Conservation (phyloP, 2,113 vertebrate genomes). For the Himantopus leucocephalus region DNA sequence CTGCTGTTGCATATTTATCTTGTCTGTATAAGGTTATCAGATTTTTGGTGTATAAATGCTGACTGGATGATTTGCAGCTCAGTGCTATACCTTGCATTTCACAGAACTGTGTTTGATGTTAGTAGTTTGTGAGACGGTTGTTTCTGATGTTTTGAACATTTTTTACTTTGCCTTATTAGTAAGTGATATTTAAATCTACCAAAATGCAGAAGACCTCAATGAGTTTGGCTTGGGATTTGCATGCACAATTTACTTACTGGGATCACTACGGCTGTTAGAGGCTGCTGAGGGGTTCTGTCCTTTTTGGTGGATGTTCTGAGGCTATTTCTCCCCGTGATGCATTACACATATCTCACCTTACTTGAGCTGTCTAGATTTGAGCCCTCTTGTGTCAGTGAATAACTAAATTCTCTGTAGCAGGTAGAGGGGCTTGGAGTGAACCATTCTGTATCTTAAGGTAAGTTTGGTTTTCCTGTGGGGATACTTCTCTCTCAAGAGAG, state of each 20-base stretch:
- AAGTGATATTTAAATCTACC: not conserved
- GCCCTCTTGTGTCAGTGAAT: not conserved
- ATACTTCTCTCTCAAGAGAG: not conserved
- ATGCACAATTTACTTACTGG: not conserved
- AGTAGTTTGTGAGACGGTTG: not conserved
- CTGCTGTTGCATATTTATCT: rapidly evolving
- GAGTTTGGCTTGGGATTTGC: not conserved
- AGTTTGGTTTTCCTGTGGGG: not conserved
- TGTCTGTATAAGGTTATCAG: not conserved
- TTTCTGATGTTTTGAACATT: not conserved
- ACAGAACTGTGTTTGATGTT: not conserved
- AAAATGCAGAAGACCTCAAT: not conserved
- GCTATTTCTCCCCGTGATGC: not conserved
- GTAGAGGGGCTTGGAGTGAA: not conserved
- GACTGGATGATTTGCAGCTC: not conserved
- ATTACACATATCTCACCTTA: not conserved
- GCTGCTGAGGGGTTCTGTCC: not conserved
- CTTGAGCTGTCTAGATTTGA: not conserved
- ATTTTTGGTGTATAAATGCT: not conserved
- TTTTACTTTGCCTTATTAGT: not conserved
- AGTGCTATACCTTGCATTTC: not conserved
- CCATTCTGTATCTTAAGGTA: not conserved
- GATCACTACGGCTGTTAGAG: not conserved
- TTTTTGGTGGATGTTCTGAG: not conserved
- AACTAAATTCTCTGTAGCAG: not conserved